These are phyloP conservation scores for Oxytorus armatus DNA, from an alignment of 2,888 invertebrate species.

Conservation along the genomic window DNA sequence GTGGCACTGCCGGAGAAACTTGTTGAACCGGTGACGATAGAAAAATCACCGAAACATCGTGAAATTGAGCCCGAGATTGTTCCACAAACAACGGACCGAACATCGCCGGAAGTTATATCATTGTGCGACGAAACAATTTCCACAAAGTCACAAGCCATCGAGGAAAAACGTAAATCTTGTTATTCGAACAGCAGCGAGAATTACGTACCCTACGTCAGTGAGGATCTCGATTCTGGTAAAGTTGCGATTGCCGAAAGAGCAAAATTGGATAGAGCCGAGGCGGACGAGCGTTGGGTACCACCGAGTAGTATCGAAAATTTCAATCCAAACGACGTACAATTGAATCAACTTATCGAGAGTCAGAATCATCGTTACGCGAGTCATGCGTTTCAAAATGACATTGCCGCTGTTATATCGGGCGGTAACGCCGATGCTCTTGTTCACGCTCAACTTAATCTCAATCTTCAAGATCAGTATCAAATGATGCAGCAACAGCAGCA, in stretches of 20 bases:
- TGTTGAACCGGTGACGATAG: constrained; percentile 49
- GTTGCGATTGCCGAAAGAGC: constrained; percentile 82
- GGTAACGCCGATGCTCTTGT: constrained; percentile 74
- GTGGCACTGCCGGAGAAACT: constrained; percentile 34
- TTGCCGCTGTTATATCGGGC: constrained; percentile 74
- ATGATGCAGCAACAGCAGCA: constrained; percentile 73
- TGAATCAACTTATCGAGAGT: constrained; percentile 80
- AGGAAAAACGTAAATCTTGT: constrained; percentile 79
- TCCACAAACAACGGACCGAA: constrained; percentile 23
- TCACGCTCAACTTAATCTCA: constrained; percentile 78
- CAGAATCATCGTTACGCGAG: constrained; percentile 80
- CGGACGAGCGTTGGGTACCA: constrained; percentile 88
- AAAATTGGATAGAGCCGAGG: constrained; percentile 84
- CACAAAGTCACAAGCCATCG: constrained; percentile 73
- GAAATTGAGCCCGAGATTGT: constrained; percentile 63
- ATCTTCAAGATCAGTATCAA: constrained; percentile 81
- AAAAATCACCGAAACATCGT: constrained; percentile 42
- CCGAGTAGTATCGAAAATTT: constrained; percentile 85
- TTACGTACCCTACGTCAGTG: constrained; percentile 78
- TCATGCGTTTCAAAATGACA: constrained; percentile 79
- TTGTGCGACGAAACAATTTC: constrained; percentile 58
- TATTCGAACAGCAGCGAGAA: constrained; percentile 77
- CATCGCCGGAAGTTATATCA: constrained; percentile 53
- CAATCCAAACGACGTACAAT: constrained; percentile 78
- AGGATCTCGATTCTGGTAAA: constrained; percentile 82